Base-by-base conservation (phyloP, 2,797 vertebrate species). In the Spinibarbus caldwelli region DNA sequence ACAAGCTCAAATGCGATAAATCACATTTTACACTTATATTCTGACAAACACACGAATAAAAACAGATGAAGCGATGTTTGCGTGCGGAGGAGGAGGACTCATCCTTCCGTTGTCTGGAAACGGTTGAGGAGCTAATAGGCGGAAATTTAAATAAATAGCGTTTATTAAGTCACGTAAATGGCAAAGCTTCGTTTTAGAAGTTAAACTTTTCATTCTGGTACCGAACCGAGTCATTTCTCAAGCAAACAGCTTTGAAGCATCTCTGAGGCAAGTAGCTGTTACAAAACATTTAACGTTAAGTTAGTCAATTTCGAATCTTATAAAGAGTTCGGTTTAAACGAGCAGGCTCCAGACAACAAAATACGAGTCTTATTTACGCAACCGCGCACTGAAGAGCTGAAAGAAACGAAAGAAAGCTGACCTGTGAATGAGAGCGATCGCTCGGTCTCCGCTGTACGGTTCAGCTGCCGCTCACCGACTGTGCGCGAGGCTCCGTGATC, bases 401-500 rank as follows among this genome's bases (percentile, higher is more conserved):
- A 87, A 9, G 66, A 66, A 59, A 17, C 34, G 43, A 87, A 54
- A 85, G 64, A 52, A 62, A 41, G 23, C 92, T 77, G 92, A 95
- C 96, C 94, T 94, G 93, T 80, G 88, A 90, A 66, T 86, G 89
- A 59, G 86, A 88, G 86, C 80, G 82, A 59, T 87, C 52, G n/a
- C n/a, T n/a, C n/a, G n/a, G n/a, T n/a, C 78, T 59, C 79, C 86
- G 85, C 84, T 90, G 87, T 82, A 87, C 93, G 88, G 90, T 90
- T 90, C 95, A 95, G 95, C 94, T 96, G 94, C 95, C 93, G 87
- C 90, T 92, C 91, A 88, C 88, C 75, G 90, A 72, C 83, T 79
- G 83, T 10, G 47, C 66, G 83, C 66, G 76, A 38, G 10, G 31
- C 82, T 36, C 64, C 19, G 43, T 36, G 92, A 93, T 96, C 93